Evolutionary conservation across 2,888 invertebrate species (phyloP).

Genomic region (Pandemis heparana): DNA sequence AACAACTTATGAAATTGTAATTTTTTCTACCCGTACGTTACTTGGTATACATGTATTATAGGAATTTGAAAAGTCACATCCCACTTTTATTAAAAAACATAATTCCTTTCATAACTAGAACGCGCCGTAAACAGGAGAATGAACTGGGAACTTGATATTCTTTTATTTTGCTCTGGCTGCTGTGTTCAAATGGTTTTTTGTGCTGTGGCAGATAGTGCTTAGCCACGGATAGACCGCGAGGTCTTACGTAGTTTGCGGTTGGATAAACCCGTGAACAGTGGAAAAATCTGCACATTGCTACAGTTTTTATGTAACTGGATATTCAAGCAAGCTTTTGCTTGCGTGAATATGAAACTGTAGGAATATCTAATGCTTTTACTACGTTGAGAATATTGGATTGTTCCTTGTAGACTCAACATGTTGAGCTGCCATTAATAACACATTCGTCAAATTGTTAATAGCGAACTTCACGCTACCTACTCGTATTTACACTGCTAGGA

Average conservation of each 20-base stretch:
- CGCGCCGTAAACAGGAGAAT: neutral
- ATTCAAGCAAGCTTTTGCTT: neutral
- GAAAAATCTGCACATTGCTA: conserved; percentile 11
- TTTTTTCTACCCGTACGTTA: too few relatives aligned
- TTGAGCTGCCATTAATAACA: too few relatives aligned
- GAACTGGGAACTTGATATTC: conserved; percentile 14
- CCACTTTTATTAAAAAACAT: neutral
- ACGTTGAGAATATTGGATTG: neutral
- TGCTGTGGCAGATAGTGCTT: neutral
- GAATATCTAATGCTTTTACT: neutral
- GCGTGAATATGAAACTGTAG: neutral
- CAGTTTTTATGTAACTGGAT: conserved; percentile 5
- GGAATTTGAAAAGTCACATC: neutral
- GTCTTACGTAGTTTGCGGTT: conserved; percentile 2
- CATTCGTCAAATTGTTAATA: too few relatives aligned
- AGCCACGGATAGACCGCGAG: conserved; percentile 2
- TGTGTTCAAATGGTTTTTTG: conserved; percentile 1
- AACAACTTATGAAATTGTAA: too few relatives aligned
- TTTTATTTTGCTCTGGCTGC: conserved; percentile 1
- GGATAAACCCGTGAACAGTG: conserved; percentile 6
- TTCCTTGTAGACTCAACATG: too few relatives aligned
- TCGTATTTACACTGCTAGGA: too few relatives aligned
- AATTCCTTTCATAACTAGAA: neutral
- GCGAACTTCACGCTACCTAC: too few relatives aligned
- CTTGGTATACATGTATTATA: too few relatives aligned